Conservation (phyloP, 2,888 invertebrate genomes). For the Nomada ruficornis region DNA sequence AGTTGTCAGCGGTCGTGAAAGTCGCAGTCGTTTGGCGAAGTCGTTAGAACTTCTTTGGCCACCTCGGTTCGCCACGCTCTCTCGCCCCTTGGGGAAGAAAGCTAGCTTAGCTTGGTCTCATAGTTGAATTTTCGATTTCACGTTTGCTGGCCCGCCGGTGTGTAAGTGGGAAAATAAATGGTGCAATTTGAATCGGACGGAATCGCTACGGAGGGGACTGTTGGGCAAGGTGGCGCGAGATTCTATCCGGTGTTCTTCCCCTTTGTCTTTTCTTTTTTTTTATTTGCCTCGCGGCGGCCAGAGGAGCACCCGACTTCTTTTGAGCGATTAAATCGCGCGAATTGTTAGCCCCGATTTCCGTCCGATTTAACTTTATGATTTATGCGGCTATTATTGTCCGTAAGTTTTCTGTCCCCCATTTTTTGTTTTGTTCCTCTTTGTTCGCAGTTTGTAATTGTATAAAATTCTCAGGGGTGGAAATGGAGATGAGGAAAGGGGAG, state of each 20-base stretch:
- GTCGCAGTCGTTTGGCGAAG: constrained; percentile 46
- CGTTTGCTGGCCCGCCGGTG: background rate
- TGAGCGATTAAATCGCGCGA: constrained; percentile 25
- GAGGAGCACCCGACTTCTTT: constrained; percentile 18
- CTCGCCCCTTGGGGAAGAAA: background rate
- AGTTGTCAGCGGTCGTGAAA: constrained; percentile 45
- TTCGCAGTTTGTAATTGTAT: background rate
- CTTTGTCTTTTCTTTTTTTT: background rate
- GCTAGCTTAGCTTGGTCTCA: constrained; percentile 10
- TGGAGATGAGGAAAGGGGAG: too few species aligned
- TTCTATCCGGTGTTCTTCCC: background rate
- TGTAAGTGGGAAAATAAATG: constrained; percentile 48
- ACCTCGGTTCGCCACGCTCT: constrained; percentile 17
- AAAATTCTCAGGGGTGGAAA: background rate
- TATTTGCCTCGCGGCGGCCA: constrained; percentile 3
- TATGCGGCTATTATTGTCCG: background rate
- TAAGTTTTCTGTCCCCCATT: background rate
- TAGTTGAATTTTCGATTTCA: constrained; percentile 55
- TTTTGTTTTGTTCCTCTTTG: background rate
- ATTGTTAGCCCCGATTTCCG: background rate
- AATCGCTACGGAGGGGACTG: constrained; percentile 12
- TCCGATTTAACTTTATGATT: background rate
- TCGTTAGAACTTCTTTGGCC: constrained; percentile 66
- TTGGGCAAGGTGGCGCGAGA: constrained; percentile 30
- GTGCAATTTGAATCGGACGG: constrained; percentile 48